Evolutionary conservation across 2,888 invertebrate species (phyloP).

Genomic region (Fabriciana adippe): DNA sequence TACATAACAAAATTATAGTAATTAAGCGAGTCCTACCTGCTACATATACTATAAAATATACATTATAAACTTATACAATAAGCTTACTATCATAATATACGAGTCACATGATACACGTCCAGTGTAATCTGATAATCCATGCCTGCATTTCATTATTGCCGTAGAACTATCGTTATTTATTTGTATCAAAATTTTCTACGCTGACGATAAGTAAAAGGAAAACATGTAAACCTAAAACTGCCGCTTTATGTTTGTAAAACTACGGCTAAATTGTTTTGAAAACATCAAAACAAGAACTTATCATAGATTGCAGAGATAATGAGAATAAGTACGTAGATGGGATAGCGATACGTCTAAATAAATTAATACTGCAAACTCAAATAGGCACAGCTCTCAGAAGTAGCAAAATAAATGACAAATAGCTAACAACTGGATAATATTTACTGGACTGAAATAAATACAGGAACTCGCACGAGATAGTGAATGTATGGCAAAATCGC

Average conservation of each 20-base stretch:
- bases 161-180: background rate
- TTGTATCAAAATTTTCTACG: too few species aligned
- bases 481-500: constrained; percentile 42
- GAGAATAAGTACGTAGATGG: too few species aligned
- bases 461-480: constrained; percentile 34
- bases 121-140: constrained; percentile 5
- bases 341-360: background rate
- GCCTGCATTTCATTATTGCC: background rate
- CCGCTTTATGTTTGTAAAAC: too few species aligned
- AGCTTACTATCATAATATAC: background rate
- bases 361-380: constrained; percentile 12
- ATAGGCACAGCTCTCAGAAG: constrained; percentile 22
- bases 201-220: too few species aligned
- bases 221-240: too few species aligned
- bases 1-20: too few species aligned
- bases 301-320: too few species aligned
- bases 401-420: constrained; percentile 30
- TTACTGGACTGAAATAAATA: constrained; percentile 13
- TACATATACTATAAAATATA: too few species aligned
- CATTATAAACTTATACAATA: too few species aligned
- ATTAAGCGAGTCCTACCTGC: too few species aligned
- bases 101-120: background rate
- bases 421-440: constrained; percentile 35
- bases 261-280: too few species aligned
- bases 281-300: too few species aligned